phyloP scores from a whole-genome alignment of 1,140 invertebrate species.

The Penaeus japonicus region DNA sequence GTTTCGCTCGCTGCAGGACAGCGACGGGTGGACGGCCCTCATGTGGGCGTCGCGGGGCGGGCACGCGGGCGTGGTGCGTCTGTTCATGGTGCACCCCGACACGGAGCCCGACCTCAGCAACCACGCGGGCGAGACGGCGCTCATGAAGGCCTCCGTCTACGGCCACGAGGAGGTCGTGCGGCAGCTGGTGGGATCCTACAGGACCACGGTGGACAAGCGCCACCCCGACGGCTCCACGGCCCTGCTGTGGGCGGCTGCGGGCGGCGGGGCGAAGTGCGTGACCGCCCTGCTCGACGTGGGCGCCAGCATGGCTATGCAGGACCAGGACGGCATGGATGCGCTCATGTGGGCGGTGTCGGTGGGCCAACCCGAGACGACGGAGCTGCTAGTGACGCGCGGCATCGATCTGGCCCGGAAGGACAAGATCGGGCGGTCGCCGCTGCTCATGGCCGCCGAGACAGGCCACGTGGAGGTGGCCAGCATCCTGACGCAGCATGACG shows the following conservation, averaged over 20 bases:
- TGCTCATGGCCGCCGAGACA: slow-evolving; percentile 57
- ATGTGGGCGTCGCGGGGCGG: slow-evolving; percentile 62
- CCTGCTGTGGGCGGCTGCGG: slow-evolving; percentile 58
- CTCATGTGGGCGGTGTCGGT: slow-evolving; percentile 59
- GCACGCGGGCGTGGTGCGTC: slow-evolving; percentile 59
- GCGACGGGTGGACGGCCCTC: slow-evolving; percentile 62
- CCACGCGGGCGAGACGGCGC: slow-evolving; percentile 58
- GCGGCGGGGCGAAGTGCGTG: slow-evolving; percentile 45
- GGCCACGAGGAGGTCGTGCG: slow-evolving; percentile 59
- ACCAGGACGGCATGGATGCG: slow-evolving; percentile 57
- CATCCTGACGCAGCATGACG: slow-evolving; percentile 46
- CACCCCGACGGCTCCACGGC: slow-evolving; percentile 57
- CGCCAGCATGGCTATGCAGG: slow-evolving; percentile 30
- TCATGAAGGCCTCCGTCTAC: slow-evolving; percentile 60
- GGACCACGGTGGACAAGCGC: slow-evolving; percentile 54
- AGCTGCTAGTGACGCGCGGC: slow-evolving; percentile 39
- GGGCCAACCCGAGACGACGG: slow-evolving; percentile 49
- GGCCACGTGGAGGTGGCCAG: slow-evolving; percentile 51
- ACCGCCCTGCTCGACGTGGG: slow-evolving; percentile 46
- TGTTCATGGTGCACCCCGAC: slow-evolving; percentile 59
- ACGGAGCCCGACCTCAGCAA: slow-evolving; percentile 60
- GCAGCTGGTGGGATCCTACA: slow-evolving; percentile 46
- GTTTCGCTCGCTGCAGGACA: slow-evolving; percentile 59
- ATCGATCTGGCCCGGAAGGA: slow-evolving; percentile 39
- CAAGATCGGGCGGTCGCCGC: slow-evolving; percentile 54